Percentiles rank a stretch among this genome's conserved stretches.
Conservation (phyloP, 2,797 vertebrate species). For the Characodon lateralis region DNA sequence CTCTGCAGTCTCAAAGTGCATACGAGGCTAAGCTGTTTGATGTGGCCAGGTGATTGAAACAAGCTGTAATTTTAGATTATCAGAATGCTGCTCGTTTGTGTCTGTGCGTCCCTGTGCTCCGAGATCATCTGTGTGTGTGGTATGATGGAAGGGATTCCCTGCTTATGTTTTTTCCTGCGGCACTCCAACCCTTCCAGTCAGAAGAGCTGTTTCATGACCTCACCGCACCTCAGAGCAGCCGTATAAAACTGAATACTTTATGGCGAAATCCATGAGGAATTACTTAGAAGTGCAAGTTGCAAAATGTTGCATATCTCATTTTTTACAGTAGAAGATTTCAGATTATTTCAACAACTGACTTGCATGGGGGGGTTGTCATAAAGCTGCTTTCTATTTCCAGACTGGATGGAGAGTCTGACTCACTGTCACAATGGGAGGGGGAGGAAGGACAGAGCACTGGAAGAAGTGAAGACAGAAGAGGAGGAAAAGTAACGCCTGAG, state of each 20-base stretch:
- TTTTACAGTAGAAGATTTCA: conserved; percentile 30
- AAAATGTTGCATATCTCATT: background rate
- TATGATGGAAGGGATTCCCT: conserved; percentile 75
- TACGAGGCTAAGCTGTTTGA: conserved; percentile 62
- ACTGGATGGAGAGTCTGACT: conserved; percentile 72
- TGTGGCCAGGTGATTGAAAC: conserved; percentile 74
- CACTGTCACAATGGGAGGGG: conserved; percentile 65
- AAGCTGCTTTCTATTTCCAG: conserved; percentile 66
- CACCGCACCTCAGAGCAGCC: conserved; percentile 42
- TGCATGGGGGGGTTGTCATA: conserved; percentile 31
- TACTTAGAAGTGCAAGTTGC: background rate
- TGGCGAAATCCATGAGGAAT: background rate
- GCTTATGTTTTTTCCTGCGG: conserved; percentile 39
- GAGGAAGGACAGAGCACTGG: background rate
- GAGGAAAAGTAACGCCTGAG: background rate
- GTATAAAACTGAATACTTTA: background rate
- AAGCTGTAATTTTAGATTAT: conserved; percentile 47
- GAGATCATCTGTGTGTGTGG: conserved; percentile 6
- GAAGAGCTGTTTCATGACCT: conserved; percentile 50
- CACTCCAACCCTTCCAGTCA: conserved; percentile 52
- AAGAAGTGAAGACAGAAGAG: conserved; percentile 8
- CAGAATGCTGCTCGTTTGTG: conserved; percentile 14
- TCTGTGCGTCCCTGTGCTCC: background rate
- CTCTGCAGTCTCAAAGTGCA: conserved; percentile 50
- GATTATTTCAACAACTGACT: conserved; percentile 44